Base-by-base conservation (phyloP, 2,113 vertebrate genomes). In the Daphoenositta chrysoptera region DNA sequence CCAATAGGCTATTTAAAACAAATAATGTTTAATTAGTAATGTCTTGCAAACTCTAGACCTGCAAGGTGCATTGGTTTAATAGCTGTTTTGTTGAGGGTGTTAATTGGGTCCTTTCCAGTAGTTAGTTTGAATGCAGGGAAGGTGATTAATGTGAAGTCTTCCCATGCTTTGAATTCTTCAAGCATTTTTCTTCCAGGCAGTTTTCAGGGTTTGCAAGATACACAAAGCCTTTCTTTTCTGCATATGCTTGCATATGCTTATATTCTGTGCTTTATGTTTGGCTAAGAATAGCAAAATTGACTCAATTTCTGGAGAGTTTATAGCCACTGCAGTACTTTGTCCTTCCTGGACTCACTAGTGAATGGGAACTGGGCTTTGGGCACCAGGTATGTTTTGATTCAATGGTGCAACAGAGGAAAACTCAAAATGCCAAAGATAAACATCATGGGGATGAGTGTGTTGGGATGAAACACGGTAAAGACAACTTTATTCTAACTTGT, bases 371-470 rank as follows among this genome's bases (percentile, higher is more conserved):
- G 33, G 7, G 9, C 24, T 86, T 85, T 77, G 30, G 11, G 18
- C 26, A 50, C 13, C 10, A 18, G 1, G 37, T 80, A 3, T 1
- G 1, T 15, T 54, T 90, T n/a, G 11, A 27, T 56, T 24, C 15
- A 42, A 1, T 7, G 26, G 18, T 63, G 8, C 28, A 26, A 7
- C 1, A 2, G 27, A 48, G 33, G 14, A 75, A 82, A 61, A 30
- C 24, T 89, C 39, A 61, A 61, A 75, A n/a, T 71, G 11, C 9
- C 35, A 3, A 79, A 79, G 19, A 69, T 50, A 53, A 42, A 22
- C 24, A 13, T 23, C 30, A 1, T 65, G 50, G 8, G 28, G 7
- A 44, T 27, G 6, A 2, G 0, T 5, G 1, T 51, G 12, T 47
- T 71, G 16, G 8, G 4, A 50, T 50, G 16, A 30, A 30, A 42